Evolutionary conservation across 2,113 vertebrate genomes (phyloP).

Genomic region (Malurus melanocephalus): DNA sequence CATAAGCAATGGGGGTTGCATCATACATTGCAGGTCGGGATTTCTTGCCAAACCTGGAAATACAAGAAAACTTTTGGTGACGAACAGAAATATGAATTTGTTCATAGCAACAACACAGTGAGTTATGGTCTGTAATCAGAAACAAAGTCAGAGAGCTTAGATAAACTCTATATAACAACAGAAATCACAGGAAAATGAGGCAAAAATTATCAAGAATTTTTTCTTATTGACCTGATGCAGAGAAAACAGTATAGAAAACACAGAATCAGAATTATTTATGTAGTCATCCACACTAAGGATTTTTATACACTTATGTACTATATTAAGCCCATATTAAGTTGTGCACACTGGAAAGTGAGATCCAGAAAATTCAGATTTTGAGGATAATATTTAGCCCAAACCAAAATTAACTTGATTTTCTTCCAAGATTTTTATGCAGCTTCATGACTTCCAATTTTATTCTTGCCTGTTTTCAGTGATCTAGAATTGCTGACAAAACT

Average conservation of each 20-base stretch:
- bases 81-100: neutral
- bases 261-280: neutral
- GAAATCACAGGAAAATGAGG: neutral
- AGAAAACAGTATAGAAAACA: neutral
- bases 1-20: conserved; percentile 92
- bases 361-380: neutral
- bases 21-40: conserved; percentile 95
- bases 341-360: neutral
- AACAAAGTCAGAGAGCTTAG: neutral
- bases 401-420: neutral
- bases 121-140: neutral
- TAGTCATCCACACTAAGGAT: neutral
- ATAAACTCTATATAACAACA: neutral
- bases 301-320: neutral
- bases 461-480: neutral
- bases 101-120: neutral
- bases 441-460: neutral
- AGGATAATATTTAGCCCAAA: neutral
- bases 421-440: neutral
- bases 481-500: neutral
- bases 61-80: conserved; percentile 30
- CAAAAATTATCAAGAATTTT: neutral
- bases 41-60: conserved; percentile 95
- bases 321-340: neutral
- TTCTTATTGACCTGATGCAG: neutral